Percentiles rank a stretch among this genome's conserved stretches.
These are phyloP conservation scores for Prionace glauca DNA, from an alignment of 2,797 vertebrate species.

Conservation along the genomic window DNA sequence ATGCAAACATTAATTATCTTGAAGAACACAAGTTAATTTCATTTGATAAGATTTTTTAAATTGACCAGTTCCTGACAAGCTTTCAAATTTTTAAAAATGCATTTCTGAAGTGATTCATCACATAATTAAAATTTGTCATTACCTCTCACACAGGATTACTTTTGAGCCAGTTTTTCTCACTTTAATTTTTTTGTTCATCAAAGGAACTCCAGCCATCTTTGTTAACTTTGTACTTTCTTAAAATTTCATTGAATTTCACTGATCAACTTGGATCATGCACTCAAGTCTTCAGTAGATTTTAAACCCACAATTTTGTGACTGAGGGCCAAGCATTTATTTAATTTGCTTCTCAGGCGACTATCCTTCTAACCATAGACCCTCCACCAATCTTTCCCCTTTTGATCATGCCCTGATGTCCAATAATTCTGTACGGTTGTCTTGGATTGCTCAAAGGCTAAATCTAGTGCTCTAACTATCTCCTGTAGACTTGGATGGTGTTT, in stretches of 20 bases:
- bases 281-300: neutral
- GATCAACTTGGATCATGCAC: neutral
- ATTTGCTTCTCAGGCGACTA: neutral
- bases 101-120: neutral
- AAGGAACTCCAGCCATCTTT: neutral
- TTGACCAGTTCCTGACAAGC: neutral
- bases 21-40: neutral
- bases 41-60: neutral
- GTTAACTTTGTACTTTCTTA: neutral
- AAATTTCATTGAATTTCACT: neutral
- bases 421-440: neutral
- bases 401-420: neutral
- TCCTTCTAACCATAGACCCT: neutral
- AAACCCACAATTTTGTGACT: neutral
- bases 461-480: neutral
- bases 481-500: neutral
- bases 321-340: neutral
- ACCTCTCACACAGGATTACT: neutral
- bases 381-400: neutral
- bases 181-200: neutral
- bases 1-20: neutral
- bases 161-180: neutral
- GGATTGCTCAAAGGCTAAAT: neutral
- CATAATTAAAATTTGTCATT: neutral
- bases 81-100: neutral